A percentile compares a stretch with the other conserved stretches of the same genome.
Conservation (phyloP, 2,797 vertebrate genomes). For the Parotocinclus haroldoi region DNA sequence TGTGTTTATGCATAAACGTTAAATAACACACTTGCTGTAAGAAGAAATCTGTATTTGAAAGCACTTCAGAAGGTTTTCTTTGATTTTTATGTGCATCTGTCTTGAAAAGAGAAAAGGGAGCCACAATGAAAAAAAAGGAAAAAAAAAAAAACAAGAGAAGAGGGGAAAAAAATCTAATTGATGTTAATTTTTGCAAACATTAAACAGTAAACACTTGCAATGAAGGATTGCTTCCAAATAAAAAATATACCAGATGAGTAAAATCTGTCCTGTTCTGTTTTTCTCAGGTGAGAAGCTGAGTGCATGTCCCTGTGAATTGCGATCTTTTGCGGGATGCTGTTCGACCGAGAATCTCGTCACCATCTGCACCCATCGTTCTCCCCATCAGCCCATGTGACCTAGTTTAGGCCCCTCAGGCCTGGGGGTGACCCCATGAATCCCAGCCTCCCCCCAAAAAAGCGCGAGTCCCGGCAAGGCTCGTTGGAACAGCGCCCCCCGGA, state of each 20-base stretch:
- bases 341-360: conserved; percentile 59
- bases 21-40: no score
- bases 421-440: conserved; percentile 79
- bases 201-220: no score
- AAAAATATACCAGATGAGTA: background rate
- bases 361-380: conserved; percentile 68
- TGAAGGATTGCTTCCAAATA: no score
- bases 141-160: background rate
- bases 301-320: conserved; percentile 47
- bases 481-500: conserved; percentile 60
- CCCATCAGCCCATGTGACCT: conserved; percentile 80
- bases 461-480: conserved; percentile 76
- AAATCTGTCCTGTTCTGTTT: conserved; percentile 7
- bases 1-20: no score
- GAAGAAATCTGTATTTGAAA: no score
- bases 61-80: no score
- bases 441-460: conserved; percentile 80
- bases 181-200: no score
- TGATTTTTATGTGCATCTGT: no score
- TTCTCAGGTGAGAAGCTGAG: conserved; percentile 61
- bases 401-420: conserved; percentile 63
- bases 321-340: conserved; percentile 72
- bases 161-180: background rate
- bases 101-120: no score
- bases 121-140: no score